Evolutionary conservation across 2,888 invertebrate genomes (phyloP), one percentile per base, ranked within the genome.

Genomic region (Pheosia gnoma): DNA sequence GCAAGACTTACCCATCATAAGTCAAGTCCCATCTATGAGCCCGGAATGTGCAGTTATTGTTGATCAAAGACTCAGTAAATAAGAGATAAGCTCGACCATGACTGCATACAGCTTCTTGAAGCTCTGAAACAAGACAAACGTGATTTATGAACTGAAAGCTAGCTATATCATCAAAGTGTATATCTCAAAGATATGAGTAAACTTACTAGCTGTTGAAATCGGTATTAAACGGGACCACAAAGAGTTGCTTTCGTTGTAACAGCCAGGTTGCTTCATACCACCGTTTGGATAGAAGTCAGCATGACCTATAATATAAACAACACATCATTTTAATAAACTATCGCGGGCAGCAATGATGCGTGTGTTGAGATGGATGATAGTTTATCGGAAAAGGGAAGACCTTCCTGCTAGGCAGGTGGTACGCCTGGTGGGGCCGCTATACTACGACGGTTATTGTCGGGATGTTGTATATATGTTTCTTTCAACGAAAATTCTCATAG

Each of bases 201-300:
- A 86, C 89, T 88, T 73, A 94, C 94, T 84, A n/a, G 74, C 63
- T 62, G 83, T 79, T 1, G 90, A 85, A 58, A 87, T 74, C 0
- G 87, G 87, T 11, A 90, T 56, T 8, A 89, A 70, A 13, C 82
- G 78, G 0, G 89, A 81, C 79, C 87, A 86, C 2, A 90, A 68
- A 0, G 91, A 87, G 9, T 75, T 80, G 3, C 82, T 81, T 3
- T 73, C 67, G 53, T 85, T 88, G 6, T 70, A 58, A 73, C 96
- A 96, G 0, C 96, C 96, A 0, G 96, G 96, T 76, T 96, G 96
- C 57, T 88, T 88, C 86, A 94, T 91, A 0, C 96, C 96, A 0
- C 96, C 96, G 65, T 96, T 96, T 0, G 96, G 95, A 81, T 96
- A 96, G 78, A 96, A 96, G 79, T 96, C 96, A 3, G 95, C 94